Evolutionary conservation across 2,888 invertebrate species (phyloP).

Genomic region (Anticlea derivata): DNA sequence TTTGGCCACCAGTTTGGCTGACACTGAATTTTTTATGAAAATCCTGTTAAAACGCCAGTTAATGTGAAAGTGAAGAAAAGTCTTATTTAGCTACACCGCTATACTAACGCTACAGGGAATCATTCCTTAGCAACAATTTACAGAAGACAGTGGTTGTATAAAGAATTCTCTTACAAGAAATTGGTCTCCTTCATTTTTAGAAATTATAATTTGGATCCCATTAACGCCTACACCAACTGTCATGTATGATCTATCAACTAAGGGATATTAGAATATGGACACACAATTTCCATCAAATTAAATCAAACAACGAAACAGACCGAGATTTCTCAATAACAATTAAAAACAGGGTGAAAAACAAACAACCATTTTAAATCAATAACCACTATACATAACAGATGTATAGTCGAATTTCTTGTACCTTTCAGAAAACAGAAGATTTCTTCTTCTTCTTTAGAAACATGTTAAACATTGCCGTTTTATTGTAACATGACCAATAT

Average conservation of each 20-base stretch:
- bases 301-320: too few relatives aligned
- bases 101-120: conserved; percentile 10
- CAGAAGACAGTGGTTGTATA: not conserved
- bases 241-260: not conserved
- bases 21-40: too few relatives aligned
- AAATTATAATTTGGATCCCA: conserved; percentile 2
- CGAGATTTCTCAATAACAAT: too few relatives aligned
- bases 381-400: too few relatives aligned
- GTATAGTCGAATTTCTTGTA: too few relatives aligned
- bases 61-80: not conserved
- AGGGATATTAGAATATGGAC: not conserved
- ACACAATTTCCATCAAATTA: not conserved
- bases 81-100: not conserved
- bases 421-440: too few relatives aligned
- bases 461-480: too few relatives aligned
- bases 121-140: not conserved
- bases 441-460: too few relatives aligned
- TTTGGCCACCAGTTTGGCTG: too few relatives aligned
- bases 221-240: not conserved
- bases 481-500: too few relatives aligned
- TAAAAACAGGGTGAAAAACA: too few relatives aligned
- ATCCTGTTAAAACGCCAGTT: not conserved
- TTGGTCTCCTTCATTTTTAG: not conserved
- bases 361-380: too few relatives aligned
- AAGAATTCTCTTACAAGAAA: not conserved